phyloP scores from a whole-genome alignment of 1,140 invertebrate genomes.

The Euschistus heros region DNA sequence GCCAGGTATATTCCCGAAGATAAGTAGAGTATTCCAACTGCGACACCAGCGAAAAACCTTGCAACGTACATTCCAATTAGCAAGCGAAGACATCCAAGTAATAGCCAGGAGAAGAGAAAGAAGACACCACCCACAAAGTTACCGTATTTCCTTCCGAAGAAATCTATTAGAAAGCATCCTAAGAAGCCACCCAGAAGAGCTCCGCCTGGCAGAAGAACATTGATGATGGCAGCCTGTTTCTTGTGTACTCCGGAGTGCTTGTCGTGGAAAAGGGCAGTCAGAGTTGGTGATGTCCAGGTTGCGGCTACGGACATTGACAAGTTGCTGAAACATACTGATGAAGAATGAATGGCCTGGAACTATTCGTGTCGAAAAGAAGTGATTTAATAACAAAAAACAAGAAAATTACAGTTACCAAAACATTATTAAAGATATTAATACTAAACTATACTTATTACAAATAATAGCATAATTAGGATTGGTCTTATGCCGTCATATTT shows the following conservation, averaged over 20 bases:
- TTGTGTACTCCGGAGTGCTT: not conserved
- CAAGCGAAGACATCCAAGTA: not conserved
- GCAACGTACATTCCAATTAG: not conserved
- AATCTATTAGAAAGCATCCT: not conserved
- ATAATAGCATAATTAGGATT: too few relatives aligned
- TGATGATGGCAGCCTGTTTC: not conserved
- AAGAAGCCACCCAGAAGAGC: not conserved
- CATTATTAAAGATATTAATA: too few relatives aligned
- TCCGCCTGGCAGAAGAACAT: not conserved
- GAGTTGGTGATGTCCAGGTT: conserved; percentile 13
- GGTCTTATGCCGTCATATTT: too few relatives aligned
- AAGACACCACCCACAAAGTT: not conserved
- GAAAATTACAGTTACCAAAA: too few relatives aligned
- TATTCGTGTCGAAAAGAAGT: too few relatives aligned
- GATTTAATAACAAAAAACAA: too few relatives aligned
- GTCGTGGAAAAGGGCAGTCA: not conserved
- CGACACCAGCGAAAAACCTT: not conserved
- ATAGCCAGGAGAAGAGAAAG: not conserved
- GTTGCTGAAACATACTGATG: conserved; percentile 10
- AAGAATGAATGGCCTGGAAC: too few relatives aligned
- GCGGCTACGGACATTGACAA: conserved; percentile 6
- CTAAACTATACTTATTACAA: too few relatives aligned
- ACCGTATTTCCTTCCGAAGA: not conserved
- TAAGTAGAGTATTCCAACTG: conserved; percentile 1
- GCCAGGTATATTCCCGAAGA: conserved; percentile 16